Evolutionary conservation across 2,888 invertebrate genomes (phyloP), one percentile per base, ranked within the genome.

Genomic region (Clepsis dumicolana): DNA sequence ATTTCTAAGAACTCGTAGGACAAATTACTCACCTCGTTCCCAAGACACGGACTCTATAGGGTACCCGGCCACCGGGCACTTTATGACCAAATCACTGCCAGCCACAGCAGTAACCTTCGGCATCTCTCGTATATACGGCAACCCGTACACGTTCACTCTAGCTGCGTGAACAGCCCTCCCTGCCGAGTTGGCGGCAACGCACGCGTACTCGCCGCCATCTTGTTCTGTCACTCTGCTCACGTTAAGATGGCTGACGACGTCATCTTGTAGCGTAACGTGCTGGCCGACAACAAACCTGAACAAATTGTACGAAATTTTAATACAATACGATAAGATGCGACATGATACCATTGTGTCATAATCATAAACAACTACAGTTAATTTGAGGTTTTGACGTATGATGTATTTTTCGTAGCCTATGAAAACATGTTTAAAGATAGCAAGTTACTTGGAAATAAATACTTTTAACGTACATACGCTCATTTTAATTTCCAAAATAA

Each of bases 191-290:
- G 96, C 95, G 1, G 98, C 98, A 24, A 96, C 95, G 84, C 98
- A 98, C 41, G 97, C 96, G 85, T 97, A 98, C 81, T 98, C 97
- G 27, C 98, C 98, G 70, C 98, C 98, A 89, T 98, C 98, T 94
- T 97, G 97, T 76, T 97, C 97, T 79, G 97, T 96, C 72, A 98
- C 96, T 73, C 96, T 95, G 80, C 97, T 97, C 81, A 98, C 96
- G 94, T 98, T 98, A 74, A 98, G 96, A 93, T 98, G 98, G 83
- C 98, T 98, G 87, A 98, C 97, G 72, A 98, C 98, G 88, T 98
- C 98, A 83, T 98, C 98, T 91, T 98, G 98, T 52, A 98, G 95
- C 21, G 98, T 98, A 74, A 98, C 98, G 91, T 98, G 98, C 87
- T 98, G 98, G 35, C 98, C 98, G 69, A 98, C 97, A 80, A 98